Conservation (phyloP, 1,140 invertebrate species). For the Atta texana region DNA sequence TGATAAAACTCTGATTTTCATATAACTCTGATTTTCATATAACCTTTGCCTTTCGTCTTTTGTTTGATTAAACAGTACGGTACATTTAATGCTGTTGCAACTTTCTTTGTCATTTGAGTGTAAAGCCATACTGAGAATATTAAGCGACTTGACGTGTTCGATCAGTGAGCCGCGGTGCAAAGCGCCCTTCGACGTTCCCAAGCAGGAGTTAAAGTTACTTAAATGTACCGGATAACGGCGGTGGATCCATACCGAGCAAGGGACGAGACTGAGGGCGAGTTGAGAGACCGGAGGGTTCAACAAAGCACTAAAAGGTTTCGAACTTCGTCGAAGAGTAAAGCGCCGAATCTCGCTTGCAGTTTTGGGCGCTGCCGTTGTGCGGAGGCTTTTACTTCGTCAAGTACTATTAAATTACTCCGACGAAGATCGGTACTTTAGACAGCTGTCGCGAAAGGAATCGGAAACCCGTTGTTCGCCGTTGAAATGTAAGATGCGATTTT, state of each 20-base stretch:
- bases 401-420: slow-evolving; percentile 48
- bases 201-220: slow-evolving; percentile 80
- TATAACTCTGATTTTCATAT: slow-evolving; percentile 12
- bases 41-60: not conserved
- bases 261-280: slow-evolving; percentile 59
- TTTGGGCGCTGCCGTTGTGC: slow-evolving; percentile 55
- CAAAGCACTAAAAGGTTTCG: slow-evolving; percentile 70
- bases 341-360: slow-evolving; percentile 62
- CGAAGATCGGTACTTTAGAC: slow-evolving; percentile 47
- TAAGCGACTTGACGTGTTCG: slow-evolving; percentile 48
- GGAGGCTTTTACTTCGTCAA: slow-evolving; percentile 43
- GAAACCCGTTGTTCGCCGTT: slow-evolving; percentile 53
- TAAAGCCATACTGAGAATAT: slow-evolving; percentile 54
- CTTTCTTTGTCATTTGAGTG: slow-evolving; percentile 44
- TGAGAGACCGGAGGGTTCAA: slow-evolving; percentile 63
- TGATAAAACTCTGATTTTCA: not conserved
- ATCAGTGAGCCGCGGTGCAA: slow-evolving; percentile 50
- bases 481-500: slow-evolving; percentile 56
- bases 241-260: slow-evolving; percentile 52
- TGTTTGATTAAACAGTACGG: slow-evolving; percentile 10
- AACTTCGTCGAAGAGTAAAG: slow-evolving; percentile 61
- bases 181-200: slow-evolving; percentile 49
- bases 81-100: not conserved
- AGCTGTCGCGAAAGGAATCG: slow-evolving; percentile 63
- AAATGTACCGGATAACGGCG: slow-evolving; percentile 74